Evolutionary conservation across 2,113 vertebrate genomes (phyloP), one percentile per base, ranked within the genome.

Genomic region (Gopherus flavomarginatus): DNA sequence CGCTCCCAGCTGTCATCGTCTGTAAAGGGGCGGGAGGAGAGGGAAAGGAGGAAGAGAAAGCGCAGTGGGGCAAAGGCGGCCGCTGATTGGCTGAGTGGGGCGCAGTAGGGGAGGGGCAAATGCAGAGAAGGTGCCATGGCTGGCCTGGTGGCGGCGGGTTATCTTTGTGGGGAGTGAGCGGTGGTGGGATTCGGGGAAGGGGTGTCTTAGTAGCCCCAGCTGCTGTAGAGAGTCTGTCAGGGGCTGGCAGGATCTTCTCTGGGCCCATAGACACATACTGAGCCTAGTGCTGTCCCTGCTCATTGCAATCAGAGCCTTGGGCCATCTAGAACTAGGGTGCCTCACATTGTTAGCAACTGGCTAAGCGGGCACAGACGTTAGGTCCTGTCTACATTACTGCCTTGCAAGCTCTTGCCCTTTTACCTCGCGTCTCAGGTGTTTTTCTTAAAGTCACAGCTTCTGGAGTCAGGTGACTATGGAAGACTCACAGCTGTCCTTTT

Each of bases 61-160:
- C 72, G 82, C 90, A 86, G 78, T 47, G 77, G 50, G 85, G 95
- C 87, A 53, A 49, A 26, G 85, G 59, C 47, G 26, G 26, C 88
- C 69, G 77, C 56, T 94, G 96, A 98, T 98, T 98, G 97, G 97
- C 79, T 80, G 84, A 59, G 24, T 24, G n/a, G 5, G 1, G 27
- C 3, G 59, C 29, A 17, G 26, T 38, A 4, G 78, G 50, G 27
- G 47, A 7, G 13, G 44, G 42, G 29, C 5, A 2, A 2, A 21
- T 6, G 1, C 9, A n/a, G 24, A 4, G 5, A 0, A 14, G 16
- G 8, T 12, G 8, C 8, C 3, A 91, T 93, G 94, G 35, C 1
- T 27, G 0, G 8, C 49, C 83, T 31, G 89, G 91, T 50, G 44
- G 2, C 57, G 26, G 22, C 80, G 1, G 44, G 5, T 44, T 6